A percentile compares a stretch with the other conserved stretches of the same genome.
phyloP scores from a whole-genome alignment of 1,140 invertebrate species.

The Archivesica marissinica region DNA sequence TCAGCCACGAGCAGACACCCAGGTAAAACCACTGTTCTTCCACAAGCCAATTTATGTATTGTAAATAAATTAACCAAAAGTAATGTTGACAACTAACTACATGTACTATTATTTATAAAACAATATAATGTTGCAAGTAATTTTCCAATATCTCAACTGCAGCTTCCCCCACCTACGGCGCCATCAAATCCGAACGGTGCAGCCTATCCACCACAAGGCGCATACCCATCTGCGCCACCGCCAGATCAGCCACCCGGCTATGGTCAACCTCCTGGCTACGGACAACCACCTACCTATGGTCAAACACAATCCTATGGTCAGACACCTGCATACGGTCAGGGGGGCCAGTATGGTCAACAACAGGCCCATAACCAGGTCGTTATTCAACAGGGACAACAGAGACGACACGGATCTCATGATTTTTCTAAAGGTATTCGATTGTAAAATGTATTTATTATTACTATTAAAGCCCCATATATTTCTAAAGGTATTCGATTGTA shows the following conservation, averaged over 20 bases:
- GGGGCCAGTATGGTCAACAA: constrained; percentile 9
- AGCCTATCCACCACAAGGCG: neutral
- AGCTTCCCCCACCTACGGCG: constrained; percentile 1
- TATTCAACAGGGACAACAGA: neutral
- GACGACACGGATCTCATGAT: neutral
- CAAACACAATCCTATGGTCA: neutral
- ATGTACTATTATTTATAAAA: neutral
- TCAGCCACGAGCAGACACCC: too few species aligned
- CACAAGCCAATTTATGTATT: too few species aligned
- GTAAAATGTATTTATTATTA: too few species aligned
- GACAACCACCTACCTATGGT: constrained; percentile 3
- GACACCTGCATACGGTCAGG: too few species aligned
- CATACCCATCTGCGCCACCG: constrained; percentile 9
- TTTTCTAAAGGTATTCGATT: neutral
- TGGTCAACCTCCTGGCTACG: constrained; percentile 5
- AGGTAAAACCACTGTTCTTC: too few species aligned
- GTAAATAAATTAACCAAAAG: neutral
- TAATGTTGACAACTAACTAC: neutral
- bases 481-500: neutral
- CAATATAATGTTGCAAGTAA: neutral
- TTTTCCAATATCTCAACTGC: neutral
- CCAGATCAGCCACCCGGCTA: neutral
- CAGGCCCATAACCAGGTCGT: neutral
- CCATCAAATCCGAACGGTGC: neutral
- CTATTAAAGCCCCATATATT: too few species aligned